These are phyloP conservation scores for Enteromius viviparus DNA, from an alignment of 2,797 vertebrate species.

Conservation along the genomic window DNA sequence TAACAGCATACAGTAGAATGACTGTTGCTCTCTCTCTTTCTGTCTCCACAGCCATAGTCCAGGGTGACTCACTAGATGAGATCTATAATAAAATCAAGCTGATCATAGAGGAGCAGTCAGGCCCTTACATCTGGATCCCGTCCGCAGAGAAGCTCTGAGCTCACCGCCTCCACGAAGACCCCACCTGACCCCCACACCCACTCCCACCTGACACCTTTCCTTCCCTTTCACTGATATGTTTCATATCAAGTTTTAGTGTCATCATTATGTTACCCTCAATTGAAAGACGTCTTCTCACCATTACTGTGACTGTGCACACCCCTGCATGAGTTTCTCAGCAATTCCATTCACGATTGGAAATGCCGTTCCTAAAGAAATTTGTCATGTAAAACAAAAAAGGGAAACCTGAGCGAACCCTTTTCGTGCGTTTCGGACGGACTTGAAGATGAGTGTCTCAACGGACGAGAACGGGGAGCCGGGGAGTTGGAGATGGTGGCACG, in stretches of 20 bases:
- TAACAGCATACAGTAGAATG: constrained; percentile 11
- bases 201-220: constrained; percentile 74
- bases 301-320: constrained; percentile 94
- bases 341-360: constrained; percentile 91
- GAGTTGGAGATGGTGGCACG: constrained; percentile 73
- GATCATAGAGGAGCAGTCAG: constrained; percentile 99
- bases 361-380: constrained; percentile 80
- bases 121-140: constrained; percentile 99
- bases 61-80: constrained; percentile 99
- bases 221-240: constrained; percentile 95
- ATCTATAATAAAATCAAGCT: constrained; percentile 99
- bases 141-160: constrained; percentile 99
- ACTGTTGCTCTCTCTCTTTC: constrained; percentile 1
- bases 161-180: constrained; percentile 78
- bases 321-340: constrained; percentile 98
- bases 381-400: constrained; percentile 76
- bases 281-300: constrained; percentile 90
- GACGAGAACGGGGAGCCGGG: constrained; percentile 67
- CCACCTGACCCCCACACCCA: constrained; percentile 82
- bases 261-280: constrained; percentile 91
- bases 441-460: constrained; percentile 72
- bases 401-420: constrained; percentile 70
- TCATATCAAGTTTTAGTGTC: constrained; percentile 99
- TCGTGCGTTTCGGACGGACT: constrained; percentile 72
- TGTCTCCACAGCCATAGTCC: constrained; percentile 89